Conservation (phyloP, 2,797 vertebrate genomes). For the Danio aesculapii region DNA sequence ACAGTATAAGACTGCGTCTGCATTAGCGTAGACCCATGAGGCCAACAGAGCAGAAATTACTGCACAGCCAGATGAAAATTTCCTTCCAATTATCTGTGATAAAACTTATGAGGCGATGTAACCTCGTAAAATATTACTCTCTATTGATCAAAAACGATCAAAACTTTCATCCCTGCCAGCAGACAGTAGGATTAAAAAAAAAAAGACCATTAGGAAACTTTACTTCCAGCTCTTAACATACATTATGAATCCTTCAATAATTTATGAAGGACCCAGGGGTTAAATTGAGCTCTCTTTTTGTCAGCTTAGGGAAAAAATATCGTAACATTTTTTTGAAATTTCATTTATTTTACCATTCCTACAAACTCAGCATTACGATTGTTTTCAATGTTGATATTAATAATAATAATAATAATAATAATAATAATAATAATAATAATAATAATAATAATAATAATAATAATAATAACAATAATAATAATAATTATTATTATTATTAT, state of each 20-base stretch:
- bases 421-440: no score
- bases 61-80: neutral
- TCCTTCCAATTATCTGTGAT: conserved; percentile 22
- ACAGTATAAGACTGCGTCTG: neutral
- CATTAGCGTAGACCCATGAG: neutral
- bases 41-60: neutral
- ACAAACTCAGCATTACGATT: no score
- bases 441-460: no score
- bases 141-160: conserved; percentile 14
- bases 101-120: conserved; percentile 3
- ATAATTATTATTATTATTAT: no score
- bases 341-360: neutral
- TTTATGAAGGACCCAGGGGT: conserved; percentile 6
- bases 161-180: neutral
- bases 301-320: no score
- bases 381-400: no score
- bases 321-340: neutral
- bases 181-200: neutral
- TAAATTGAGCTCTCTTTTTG: no score
- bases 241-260: conserved; percentile 26
- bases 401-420: no score
- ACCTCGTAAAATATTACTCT: conserved; percentile 16
- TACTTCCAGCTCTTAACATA: conserved; percentile 12
- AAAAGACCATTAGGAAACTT: conserved; percentile 27
- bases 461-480: no score